Percentiles rank a stretch among this genome's conserved stretches.
phyloP scores from a whole-genome alignment of 2,888 invertebrate species.

The Pantelozetes paolii region DNA sequence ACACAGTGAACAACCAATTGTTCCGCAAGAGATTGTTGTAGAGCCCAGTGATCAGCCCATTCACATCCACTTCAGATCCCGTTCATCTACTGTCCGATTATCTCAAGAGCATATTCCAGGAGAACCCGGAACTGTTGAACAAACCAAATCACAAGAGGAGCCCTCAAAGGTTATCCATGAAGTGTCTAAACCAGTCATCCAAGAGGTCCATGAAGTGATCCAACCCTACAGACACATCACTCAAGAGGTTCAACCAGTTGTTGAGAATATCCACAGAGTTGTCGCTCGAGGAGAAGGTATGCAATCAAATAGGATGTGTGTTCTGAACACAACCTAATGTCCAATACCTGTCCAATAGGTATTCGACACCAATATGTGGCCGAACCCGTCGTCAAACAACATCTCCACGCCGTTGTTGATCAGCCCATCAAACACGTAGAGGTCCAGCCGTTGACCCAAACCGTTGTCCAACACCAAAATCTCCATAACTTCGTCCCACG shows the following conservation, averaged over 20 bases:
- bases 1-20: conserved; percentile 4
- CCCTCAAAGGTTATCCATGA: conserved; percentile 33
- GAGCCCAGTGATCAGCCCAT: conserved; percentile 40
- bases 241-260: conserved; percentile 20
- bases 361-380: background rate
- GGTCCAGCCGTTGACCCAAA: too few species aligned
- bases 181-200: conserved; percentile 38
- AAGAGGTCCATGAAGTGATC: conserved; percentile 34
- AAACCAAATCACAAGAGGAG: conserved; percentile 24
- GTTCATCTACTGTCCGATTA: conserved; percentile 20
- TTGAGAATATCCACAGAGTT: conserved; percentile 34
- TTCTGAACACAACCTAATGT: too few species aligned
- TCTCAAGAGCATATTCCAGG: conserved; percentile 34
- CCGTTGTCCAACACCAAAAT: too few species aligned
- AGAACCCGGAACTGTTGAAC: conserved; percentile 9
- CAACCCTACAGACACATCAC: conserved; percentile 26
- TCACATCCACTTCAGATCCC: conserved; percentile 37
- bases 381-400: background rate
- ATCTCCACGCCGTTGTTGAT: too few species aligned
- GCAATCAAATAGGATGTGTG: background rate
- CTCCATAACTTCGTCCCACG: too few species aligned
- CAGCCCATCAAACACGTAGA: too few species aligned
- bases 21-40: conserved; percentile 30
- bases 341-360: background rate
- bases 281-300: conserved; percentile 38